Evolutionary conservation across 2,888 invertebrate species (phyloP), one percentile per base, ranked within the genome.

Genomic region (Linnaemya vulpina): DNA sequence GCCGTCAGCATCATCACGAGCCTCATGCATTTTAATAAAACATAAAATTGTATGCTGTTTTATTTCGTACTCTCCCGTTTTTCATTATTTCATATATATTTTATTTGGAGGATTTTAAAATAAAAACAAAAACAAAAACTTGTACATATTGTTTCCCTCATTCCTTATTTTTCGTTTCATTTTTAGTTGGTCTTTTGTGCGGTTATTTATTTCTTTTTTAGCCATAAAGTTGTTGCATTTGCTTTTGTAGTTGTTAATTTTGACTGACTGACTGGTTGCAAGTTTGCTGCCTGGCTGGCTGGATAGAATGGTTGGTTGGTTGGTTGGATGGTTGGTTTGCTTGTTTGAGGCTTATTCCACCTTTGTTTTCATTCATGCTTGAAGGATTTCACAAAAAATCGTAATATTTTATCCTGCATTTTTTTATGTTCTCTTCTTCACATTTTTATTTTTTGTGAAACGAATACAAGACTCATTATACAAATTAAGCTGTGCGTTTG

Each of bases 331-430:
- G 51, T 63, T 78, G 71, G 62, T 65, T 79, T 53, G 70, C n/a
- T 70, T 71, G 63, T 76, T 76, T 76, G 63, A 49, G 70, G 63
- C 60, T 81, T 78, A 63, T 74, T 82, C 68, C 62, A 74, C 58
- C 70, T 81, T 77, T 81, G 58, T 68, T 62, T 67, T 77, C 22
- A 63, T 80, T 74, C 17, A 76, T 68, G 68, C 70, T 49, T 25
- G 53, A 65, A 15, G 70, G 75, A 70, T 65, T 60, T 10, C 65
- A 17, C 55, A 70, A 62, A 51, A 20, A 68, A 63, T 67, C 17
- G 20, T 70, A 35, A 55, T 38, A 70, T 35, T 65, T 68, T 58
- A n/a, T 13, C 30, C 35, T n/a, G 53, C 10, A 1, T 67, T 20
- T 30, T 55, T 67, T 58, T 71, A 15, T 17, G 3, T 20, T 40